Evolutionary conservation across 1,140 invertebrate genomes (phyloP), one percentile per base, ranked within the genome.

Genomic region (Lepidostoma basale): DNA sequence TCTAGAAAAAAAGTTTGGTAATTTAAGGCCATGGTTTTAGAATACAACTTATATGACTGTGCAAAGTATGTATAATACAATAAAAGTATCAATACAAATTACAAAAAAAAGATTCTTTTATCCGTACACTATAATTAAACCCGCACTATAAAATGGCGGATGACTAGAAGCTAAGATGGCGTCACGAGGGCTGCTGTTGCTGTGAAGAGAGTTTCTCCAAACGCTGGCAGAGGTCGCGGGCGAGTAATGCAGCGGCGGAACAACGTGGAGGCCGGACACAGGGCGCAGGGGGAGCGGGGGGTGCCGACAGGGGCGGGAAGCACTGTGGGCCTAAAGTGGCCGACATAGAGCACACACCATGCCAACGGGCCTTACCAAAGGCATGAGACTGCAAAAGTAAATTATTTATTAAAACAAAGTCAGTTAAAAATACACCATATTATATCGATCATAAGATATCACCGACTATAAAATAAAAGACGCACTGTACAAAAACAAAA

Each of bases 361-460:
- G 81, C 90, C 90, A 92, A 75, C 88, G 86, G 45, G 90, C 90
- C 77, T 91, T 90, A 44, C 88, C 86, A 76, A 85, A 87, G 47
- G 88, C 87, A 76, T 92, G 90, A 14, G 89, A 90, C 90, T 91
- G 83, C 39, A 87, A 86, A 36, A 36, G 3, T 10, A 33, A 56
- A 30, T n/a, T n/a, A n/a, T n/a, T n/a, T n/a, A n/a, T n/a, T n/a
- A n/a, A n/a, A n/a, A n/a, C n/a, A n/a, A n/a, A n/a, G n/a, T n/a
- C n/a, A n/a, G n/a, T n/a, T n/a, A n/a, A n/a, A n/a, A n/a, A n/a
- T n/a, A n/a, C n/a, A n/a, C n/a, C n/a, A n/a, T n/a, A n/a, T n/a
- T n/a, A n/a, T n/a, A n/a, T n/a, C n/a, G n/a, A n/a, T n/a, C n/a
- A n/a, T n/a, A n/a, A n/a, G n/a, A n/a, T n/a, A n/a, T n/a, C n/a